Conservation (phyloP, 2,113 vertebrate species). For the Octodon degus region DNA sequence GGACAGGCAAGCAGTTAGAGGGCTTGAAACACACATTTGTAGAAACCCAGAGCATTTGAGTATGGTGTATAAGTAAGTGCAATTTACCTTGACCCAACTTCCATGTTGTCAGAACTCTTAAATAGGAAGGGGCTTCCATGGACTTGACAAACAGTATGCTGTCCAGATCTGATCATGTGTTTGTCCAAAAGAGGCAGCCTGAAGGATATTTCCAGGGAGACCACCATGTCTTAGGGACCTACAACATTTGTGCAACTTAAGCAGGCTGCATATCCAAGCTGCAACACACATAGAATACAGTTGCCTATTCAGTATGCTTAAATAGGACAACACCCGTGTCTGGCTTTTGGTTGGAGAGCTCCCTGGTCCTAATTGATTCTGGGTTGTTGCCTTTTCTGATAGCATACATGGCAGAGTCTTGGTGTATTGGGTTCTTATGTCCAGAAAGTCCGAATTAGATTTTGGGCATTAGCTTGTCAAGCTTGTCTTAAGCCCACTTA, state of each 20-base stretch:
- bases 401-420: background rate
- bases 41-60: background rate
- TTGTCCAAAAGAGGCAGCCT: background rate
- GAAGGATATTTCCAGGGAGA: slow-evolving; percentile 42
- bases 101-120: background rate
- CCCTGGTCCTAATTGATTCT: slow-evolving; percentile 7
- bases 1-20: background rate
- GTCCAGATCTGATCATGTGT: background rate
- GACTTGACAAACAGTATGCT: background rate
- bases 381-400: slow-evolving; percentile 35
- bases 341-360: slow-evolving; percentile 48
- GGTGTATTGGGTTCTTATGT: slow-evolving; percentile 51
- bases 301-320: slow-evolving; percentile 24
- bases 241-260: slow-evolving; percentile 56
- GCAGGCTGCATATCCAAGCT: slow-evolving; percentile 25
- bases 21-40: background rate
- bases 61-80: background rate
- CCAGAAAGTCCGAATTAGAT: slow-evolving; percentile 74
- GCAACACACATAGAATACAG: background rate
- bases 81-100: background rate
- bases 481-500: slow-evolving; percentile 70
- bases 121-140: background rate
- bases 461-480: slow-evolving; percentile 74
- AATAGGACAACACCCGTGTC: background rate
- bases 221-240: slow-evolving; percentile 42